phyloP scores from a whole-genome alignment of 2,888 invertebrate genomes.

The Gymnosoma rotundatum region DNA sequence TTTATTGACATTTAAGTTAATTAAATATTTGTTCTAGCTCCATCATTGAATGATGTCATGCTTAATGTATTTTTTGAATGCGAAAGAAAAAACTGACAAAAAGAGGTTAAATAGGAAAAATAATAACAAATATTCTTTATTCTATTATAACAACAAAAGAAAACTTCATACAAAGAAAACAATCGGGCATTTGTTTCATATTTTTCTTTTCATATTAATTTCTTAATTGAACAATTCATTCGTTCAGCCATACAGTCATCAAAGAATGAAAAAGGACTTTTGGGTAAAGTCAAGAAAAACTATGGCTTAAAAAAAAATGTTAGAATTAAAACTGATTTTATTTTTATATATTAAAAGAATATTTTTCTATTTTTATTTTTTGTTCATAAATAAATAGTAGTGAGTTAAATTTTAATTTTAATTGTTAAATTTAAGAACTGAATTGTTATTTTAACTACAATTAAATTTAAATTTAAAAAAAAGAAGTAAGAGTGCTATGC shows the following conservation, averaged over 20 bases:
- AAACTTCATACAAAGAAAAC: slow-evolving; percentile 34
- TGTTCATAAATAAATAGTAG: too few species aligned
- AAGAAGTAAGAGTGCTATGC: too few species aligned
- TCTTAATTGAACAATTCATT: slow-evolving; percentile 10
- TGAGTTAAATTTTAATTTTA: too few species aligned
- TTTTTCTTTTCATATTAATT: slow-evolving; percentile 2
- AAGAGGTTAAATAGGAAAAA: neutral
- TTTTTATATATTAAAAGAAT: too few species aligned
- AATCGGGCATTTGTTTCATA: neutral
- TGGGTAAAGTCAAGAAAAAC: too few species aligned
- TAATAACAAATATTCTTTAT: slow-evolving; percentile 3
- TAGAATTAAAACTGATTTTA: too few species aligned
- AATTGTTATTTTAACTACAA: too few species aligned
- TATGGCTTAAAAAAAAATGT: slow-evolving; percentile 2
- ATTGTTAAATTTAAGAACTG: too few species aligned
- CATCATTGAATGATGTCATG: slow-evolving; percentile 23
- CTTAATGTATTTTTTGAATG: neutral
- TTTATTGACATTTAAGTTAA: too few species aligned
- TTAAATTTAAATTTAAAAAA: too few species aligned
- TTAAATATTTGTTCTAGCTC: neutral
- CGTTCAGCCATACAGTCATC: neutral
- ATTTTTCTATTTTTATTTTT: too few species aligned
- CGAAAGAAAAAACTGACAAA: neutral
- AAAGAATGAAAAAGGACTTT: neutral
- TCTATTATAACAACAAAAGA: slow-evolving; percentile 39